Percentiles rank a stretch among this genome's conserved stretches.
Conservation (phyloP, 2,888 invertebrate species). For the Chrysolina americana region DNA sequence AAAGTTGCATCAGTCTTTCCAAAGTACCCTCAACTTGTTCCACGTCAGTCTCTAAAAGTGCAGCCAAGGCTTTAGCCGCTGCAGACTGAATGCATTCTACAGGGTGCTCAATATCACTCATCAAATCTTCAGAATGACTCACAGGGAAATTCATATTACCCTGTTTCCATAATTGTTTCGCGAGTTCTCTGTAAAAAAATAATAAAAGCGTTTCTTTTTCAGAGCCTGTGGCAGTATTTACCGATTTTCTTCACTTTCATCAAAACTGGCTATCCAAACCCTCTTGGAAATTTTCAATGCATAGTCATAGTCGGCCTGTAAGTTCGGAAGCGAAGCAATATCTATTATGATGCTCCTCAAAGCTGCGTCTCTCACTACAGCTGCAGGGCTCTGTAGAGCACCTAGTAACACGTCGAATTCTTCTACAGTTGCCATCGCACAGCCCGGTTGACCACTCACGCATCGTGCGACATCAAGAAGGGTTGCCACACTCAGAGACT, state of each 20-base stretch:
- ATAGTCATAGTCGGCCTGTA: slow-evolving; percentile 74
- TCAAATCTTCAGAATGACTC: slow-evolving; percentile 73
- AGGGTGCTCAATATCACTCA: slow-evolving; percentile 84
- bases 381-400: slow-evolving; percentile 82
- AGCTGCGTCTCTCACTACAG: slow-evolving; percentile 85
- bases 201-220: neutral
- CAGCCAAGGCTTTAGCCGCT: slow-evolving; percentile 84
- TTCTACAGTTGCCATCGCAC: slow-evolving; percentile 75
- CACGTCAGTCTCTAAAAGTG: slow-evolving; percentile 74
- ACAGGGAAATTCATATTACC: slow-evolving; percentile 72
- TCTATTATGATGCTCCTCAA: slow-evolving; percentile 81
- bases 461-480: slow-evolving; percentile 85
- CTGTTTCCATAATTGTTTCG: slow-evolving; percentile 76
- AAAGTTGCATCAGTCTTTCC: slow-evolving; percentile 79
- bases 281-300: slow-evolving; percentile 78
- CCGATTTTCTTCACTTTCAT: slow-evolving; percentile 83
- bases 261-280: slow-evolving; percentile 88
- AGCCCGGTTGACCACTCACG: slow-evolving; percentile 78
- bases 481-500: slow-evolving; percentile 85
- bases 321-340: slow-evolving; percentile 75
- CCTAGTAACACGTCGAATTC: slow-evolving; percentile 85
- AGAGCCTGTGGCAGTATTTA: slow-evolving; percentile 52
- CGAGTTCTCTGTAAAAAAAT: slow-evolving; percentile 64
- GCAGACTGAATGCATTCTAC: slow-evolving; percentile 88
- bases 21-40: slow-evolving; percentile 74